These are phyloP conservation scores for Plebejus argus DNA, from an alignment of 2,888 invertebrate genomes.

Conservation along the genomic window DNA sequence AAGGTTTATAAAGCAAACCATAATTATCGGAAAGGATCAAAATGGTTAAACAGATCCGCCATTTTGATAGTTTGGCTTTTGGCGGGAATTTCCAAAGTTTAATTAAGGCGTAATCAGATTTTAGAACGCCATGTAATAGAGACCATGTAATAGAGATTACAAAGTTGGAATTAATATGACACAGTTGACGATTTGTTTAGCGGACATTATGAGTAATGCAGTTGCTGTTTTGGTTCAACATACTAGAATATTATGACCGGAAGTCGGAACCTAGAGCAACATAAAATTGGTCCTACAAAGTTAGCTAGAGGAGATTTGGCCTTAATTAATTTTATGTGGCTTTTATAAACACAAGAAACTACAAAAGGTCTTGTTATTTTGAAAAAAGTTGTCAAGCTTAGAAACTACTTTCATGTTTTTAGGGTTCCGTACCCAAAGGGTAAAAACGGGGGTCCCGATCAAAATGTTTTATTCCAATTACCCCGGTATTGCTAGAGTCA, in stretches of 20 bases:
- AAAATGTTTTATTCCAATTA: no score
- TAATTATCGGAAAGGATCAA: not conserved
- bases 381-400: no score
- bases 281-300: not conserved
- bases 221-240: not conserved
- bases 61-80: constrained; percentile 30
- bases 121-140: constrained; percentile 16
- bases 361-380: no score
- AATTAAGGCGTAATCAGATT: constrained; percentile 31
- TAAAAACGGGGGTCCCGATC: no score
- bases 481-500: no score
- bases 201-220: not conserved
- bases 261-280: not conserved
- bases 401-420: no score
- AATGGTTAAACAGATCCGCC: not conserved
- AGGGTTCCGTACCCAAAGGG: no score
- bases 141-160: constrained; percentile 11
- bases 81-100: constrained; percentile 27
- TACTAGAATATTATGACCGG: not conserved
- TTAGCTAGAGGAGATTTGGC: not conserved
- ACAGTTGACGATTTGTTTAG: not conserved
- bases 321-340: no score
- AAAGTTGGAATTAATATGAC: constrained; percentile 23
- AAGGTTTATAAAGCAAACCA: not conserved
- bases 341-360: no score